These are phyloP conservation scores for Amblyraja radiata DNA, from an alignment of 2,797 vertebrate genomes.

Conservation along the genomic window DNA sequence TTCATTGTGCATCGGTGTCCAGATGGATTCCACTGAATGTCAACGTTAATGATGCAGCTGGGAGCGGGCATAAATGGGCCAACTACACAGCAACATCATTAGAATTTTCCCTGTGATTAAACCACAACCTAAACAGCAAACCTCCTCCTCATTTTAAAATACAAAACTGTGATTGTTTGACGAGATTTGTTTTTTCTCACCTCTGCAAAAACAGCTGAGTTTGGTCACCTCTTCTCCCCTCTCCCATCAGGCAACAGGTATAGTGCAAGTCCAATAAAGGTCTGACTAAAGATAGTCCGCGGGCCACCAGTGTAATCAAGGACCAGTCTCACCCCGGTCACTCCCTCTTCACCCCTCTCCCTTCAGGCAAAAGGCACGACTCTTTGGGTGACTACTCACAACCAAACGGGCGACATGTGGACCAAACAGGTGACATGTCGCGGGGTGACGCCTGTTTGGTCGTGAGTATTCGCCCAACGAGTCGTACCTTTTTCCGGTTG, in stretches of 20 bases:
- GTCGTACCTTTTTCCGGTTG: too few relatives aligned
- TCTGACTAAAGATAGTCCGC: too few relatives aligned
- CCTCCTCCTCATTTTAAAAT: neutral
- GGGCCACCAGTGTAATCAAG: too few relatives aligned
- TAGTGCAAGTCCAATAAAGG: too few relatives aligned
- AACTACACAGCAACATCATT: neutral
- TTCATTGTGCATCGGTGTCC: neutral
- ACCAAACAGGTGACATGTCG: too few relatives aligned
- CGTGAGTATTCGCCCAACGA: too few relatives aligned
- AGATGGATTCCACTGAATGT: neutral
- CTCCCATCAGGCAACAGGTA: neutral
- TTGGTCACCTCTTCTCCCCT: neutral
- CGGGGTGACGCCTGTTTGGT: too few relatives aligned
- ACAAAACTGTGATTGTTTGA: neutral
- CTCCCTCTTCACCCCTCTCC: too few relatives aligned
- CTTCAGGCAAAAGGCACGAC: too few relatives aligned
- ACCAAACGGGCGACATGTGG: too few relatives aligned
- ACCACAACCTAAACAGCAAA: neutral
- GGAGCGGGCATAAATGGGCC: neutral
- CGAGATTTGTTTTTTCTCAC: neutral
- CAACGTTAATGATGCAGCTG: neutral
- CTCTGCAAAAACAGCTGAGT: neutral
- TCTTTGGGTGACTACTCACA: too few relatives aligned
- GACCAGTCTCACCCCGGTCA: too few relatives aligned
- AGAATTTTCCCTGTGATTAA: conserved; percentile 8